Evolutionary conservation across 2,797 vertebrate species (phyloP).

Genomic region (Sus cebifrons): DNA sequence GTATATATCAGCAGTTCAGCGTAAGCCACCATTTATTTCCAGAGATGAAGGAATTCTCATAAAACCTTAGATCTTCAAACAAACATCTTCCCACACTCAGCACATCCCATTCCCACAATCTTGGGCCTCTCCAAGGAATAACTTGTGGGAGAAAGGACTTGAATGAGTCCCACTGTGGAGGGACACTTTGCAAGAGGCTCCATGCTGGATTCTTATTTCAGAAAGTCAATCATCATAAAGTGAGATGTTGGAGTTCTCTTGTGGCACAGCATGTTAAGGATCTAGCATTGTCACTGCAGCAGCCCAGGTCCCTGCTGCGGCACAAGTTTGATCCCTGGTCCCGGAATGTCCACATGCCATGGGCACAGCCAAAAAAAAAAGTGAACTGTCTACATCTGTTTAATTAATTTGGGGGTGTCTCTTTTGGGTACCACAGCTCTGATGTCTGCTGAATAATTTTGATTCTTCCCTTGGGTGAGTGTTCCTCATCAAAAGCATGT

Average conservation of each 20-base stretch:
- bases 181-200: neutral
- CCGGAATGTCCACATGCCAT: too few relatives aligned
- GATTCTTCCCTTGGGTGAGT: neutral
- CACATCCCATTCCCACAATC: conserved; percentile 62
- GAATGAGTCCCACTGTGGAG: neutral
- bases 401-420: rapidly evolving
- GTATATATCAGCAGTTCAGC: neutral
- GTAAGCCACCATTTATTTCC: neutral
- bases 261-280: too few relatives aligned
- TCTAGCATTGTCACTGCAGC: too few relatives aligned
- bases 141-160: neutral
- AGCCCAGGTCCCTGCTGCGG: too few relatives aligned
- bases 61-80: conserved; percentile 48
- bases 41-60: conserved; percentile 72
- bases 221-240: neutral
- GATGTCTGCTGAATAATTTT: neutral
- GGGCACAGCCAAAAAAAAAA: too few relatives aligned
- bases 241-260: too few relatives aligned
- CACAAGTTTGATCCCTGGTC: too few relatives aligned
- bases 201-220: neutral
- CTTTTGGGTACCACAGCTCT: neutral
- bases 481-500: neutral
- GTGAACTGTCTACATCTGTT: rapidly evolving
- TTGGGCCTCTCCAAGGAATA: conserved; percentile 69
- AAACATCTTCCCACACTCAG: conserved; percentile 76